Percentiles rank a stretch among this genome's conserved stretches.
phyloP scores from a whole-genome alignment of 2,797 vertebrate species.

The Novumbra hubbsi region DNA sequence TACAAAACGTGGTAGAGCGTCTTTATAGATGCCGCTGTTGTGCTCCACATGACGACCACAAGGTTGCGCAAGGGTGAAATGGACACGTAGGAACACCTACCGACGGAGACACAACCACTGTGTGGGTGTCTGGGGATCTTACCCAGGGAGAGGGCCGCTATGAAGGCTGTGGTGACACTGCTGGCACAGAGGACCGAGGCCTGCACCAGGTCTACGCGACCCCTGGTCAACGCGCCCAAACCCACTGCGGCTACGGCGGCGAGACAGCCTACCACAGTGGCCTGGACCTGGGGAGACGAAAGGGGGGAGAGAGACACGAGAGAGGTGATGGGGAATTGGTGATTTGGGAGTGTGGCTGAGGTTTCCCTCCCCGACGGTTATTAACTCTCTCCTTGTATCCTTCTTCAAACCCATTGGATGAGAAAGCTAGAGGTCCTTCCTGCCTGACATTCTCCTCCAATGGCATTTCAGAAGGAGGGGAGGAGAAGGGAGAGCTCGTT shows the following conservation, averaged over 20 bases:
- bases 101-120: not conserved
- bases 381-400: too few species aligned
- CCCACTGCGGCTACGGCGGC: conserved; percentile 79
- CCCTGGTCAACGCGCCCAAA: conserved; percentile 74
- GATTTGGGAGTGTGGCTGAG: not conserved
- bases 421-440: too few species aligned
- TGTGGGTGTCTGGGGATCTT: conserved; percentile 34
- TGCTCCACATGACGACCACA: not conserved
- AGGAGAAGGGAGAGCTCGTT: not conserved
- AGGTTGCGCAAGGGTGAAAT: not conserved
- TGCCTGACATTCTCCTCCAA: too few species aligned
- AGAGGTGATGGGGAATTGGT: not conserved
- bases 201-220: conserved; percentile 70
- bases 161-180: conserved; percentile 83
- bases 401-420: too few species aligned
- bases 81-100: too few species aligned
- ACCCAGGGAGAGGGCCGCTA: conserved; percentile 83
- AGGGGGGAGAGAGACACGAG: not conserved
- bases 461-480: not conserved
- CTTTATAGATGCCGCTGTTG: too few species aligned
- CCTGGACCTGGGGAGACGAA: conserved; percentile 76
- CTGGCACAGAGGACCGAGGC: conserved; percentile 83
- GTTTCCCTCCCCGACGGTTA: too few species aligned
- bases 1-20: too few species aligned
- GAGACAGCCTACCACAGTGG: conserved; percentile 85